These are phyloP conservation scores for Hydrolagus colliei DNA, from an alignment of 2,797 vertebrate species.

Conservation along the genomic window DNA sequence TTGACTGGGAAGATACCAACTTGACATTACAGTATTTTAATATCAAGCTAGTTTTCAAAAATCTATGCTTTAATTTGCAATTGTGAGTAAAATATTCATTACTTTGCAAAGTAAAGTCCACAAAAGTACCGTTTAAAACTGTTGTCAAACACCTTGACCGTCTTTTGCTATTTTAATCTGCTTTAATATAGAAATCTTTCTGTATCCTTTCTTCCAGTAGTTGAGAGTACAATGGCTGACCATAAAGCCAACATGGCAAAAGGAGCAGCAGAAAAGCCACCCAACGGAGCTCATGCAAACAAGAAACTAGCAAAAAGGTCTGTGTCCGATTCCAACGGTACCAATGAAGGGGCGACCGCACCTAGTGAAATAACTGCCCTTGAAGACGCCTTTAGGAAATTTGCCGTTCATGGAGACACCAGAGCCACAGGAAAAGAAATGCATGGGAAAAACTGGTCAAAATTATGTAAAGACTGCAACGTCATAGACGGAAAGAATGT, in stretches of 20 bases:
- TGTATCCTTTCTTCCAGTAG: neutral
- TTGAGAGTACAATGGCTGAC: constrained; percentile 68
- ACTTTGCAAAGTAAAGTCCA: too few species aligned
- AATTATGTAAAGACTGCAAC: constrained; percentile 85
- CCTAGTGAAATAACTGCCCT: constrained; percentile 74
- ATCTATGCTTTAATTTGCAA: too few species aligned
- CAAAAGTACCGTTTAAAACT: too few species aligned
- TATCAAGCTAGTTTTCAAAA: too few species aligned
- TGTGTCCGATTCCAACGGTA: constrained; percentile 74
- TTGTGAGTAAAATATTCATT: too few species aligned
- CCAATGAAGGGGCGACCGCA: constrained; percentile 60
- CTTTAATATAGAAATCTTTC: neutral
- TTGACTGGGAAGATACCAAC: too few species aligned
- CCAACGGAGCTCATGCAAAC: constrained; percentile 65
- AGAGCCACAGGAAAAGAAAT: constrained; percentile 82
- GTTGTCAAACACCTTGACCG: too few species aligned
- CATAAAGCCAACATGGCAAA: constrained; percentile 73
- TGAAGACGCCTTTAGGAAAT: constrained; percentile 84
- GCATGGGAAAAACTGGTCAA: constrained; percentile 97
- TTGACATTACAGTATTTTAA: too few species aligned
- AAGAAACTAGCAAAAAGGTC: constrained; percentile 71
- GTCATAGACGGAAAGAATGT: constrained; percentile 83
- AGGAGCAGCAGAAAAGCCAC: constrained; percentile 60
- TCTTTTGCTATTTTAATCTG: constrained; percentile 30
- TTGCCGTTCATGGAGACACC: constrained; percentile 85